Base-by-base conservation (phyloP, 2,797 vertebrate genomes). In the Sebastes hopkinsi region DNA sequence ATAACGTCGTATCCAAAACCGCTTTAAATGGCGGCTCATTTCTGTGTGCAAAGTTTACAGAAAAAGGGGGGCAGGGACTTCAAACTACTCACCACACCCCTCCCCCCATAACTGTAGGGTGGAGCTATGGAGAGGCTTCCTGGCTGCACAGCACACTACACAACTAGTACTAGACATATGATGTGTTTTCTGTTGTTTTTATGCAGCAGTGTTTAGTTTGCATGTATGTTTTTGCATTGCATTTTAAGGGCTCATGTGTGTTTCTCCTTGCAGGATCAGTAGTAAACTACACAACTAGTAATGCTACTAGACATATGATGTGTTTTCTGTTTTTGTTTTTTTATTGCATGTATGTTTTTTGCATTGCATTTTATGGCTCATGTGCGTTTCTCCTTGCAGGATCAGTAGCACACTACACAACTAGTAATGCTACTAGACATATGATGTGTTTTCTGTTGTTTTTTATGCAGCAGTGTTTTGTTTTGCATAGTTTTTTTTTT, bases 31-130 rank as follows among this genome's bases (percentile, higher is more conserved):
- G 96, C 95, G 94, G 92, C 92, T 91, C 75, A 46, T 75, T 84
- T 89, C 87, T 90, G 90, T 90, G 93, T 86, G 94, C 92, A 96
- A 96, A 96, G 95, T 96, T 96, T 95, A 93, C 92, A 90, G 89
- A 88, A 62, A 92, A 86, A 82, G 87, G 83, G 88, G 93, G 93
- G 90, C 83, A 91, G 93, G 92, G 92, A 92, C 90, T 82, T 75
- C 69, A 75, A 93, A 92, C 87, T 83, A 72, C 79, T 32, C 73
- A 86, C 60, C 88, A 65, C 52, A 60, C 81, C 92, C 94, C 88
- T 88, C 93, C 94, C 94, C 94, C 94, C 90, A 91, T 64, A 54
- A 72, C 59, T 55, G 36, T 7, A 79, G 90, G 93, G 94, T 73
- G 93, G 93, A 91, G 93, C 91, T 82, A 80, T 25, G 67, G 58